Conservation (phyloP, 2,797 vertebrate species). For the Limnodromus scolopaceus region DNA sequence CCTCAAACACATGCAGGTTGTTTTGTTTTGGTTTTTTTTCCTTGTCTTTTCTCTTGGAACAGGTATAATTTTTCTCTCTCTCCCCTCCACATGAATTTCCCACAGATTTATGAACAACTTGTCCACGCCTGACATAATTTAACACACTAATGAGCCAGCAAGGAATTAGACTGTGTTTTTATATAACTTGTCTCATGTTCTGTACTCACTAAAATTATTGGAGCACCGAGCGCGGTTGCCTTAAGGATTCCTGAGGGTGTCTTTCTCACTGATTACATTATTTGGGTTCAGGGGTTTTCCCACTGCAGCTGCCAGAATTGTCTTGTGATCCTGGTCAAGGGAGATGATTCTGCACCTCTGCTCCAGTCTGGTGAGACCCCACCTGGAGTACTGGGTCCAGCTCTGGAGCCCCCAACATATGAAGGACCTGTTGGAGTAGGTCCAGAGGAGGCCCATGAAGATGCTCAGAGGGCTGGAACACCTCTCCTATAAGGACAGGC, state of each 20-base stretch:
- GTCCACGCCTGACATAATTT: background rate
- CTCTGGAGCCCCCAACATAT: background rate
- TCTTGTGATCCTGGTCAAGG: background rate
- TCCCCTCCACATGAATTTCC: background rate
- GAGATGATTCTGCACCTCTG: background rate
- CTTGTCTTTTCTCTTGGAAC: background rate
- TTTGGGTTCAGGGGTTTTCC: slow-evolving; percentile 10
- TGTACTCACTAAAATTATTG: background rate
- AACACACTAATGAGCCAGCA: background rate
- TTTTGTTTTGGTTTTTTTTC: fast-evolving
- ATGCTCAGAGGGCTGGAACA: background rate
- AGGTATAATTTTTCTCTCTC: background rate
- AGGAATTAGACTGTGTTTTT: background rate
- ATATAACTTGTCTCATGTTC: background rate
- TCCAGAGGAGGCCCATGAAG: background rate
- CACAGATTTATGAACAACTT: background rate
- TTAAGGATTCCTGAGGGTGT: background rate
- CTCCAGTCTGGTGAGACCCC: background rate
- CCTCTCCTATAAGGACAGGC: background rate
- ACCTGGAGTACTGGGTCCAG: background rate
- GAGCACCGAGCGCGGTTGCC: background rate
- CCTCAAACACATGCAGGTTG: background rate
- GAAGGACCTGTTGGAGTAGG: background rate
- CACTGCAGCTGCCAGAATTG: background rate
- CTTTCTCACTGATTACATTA: background rate